phyloP scores from a whole-genome alignment of 2,888 invertebrate genomes.

The Brachypalpus laphriformis region DNA sequence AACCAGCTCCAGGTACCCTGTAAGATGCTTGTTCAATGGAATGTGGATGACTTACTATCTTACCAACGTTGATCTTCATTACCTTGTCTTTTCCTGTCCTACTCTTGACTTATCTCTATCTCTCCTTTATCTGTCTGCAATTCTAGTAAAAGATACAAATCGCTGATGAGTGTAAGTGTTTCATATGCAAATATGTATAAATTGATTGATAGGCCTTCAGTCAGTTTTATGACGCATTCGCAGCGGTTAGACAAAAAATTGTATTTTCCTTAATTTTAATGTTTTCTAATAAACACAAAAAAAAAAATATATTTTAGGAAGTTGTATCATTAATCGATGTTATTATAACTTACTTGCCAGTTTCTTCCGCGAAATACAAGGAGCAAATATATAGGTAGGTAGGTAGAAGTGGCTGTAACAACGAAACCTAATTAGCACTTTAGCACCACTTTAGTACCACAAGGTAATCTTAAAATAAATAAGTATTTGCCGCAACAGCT shows the following conservation, averaged over 20 bases:
- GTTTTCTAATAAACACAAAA: constrained; percentile 6
- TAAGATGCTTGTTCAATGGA: constrained; percentile 23
- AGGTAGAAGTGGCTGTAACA: too few species aligned
- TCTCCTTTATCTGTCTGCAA: neutral
- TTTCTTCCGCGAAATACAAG: too few species aligned
- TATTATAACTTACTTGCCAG: too few species aligned
- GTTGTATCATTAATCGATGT: too few species aligned
- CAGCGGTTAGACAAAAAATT: neutral
- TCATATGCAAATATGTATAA: neutral
- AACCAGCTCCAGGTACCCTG: constrained; percentile 68
- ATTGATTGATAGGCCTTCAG: neutral
- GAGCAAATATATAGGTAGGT: too few species aligned
- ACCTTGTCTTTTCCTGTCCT: neutral
- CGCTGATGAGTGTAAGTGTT: neutral
- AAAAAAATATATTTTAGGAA: neutral
- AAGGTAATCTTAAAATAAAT: too few species aligned
- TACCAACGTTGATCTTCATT: constrained; percentile 1
- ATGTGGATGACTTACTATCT: neutral
- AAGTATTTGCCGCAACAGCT: too few species aligned
- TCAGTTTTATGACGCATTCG: neutral
- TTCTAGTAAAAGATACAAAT: constrained; percentile 10
- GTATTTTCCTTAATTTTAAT: neutral
- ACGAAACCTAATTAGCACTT: too few species aligned
- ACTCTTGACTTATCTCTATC: neutral
- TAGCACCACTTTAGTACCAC: too few species aligned